Conservation (phyloP, 1,140 invertebrate species). For the Drosophila eugracilis region DNA sequence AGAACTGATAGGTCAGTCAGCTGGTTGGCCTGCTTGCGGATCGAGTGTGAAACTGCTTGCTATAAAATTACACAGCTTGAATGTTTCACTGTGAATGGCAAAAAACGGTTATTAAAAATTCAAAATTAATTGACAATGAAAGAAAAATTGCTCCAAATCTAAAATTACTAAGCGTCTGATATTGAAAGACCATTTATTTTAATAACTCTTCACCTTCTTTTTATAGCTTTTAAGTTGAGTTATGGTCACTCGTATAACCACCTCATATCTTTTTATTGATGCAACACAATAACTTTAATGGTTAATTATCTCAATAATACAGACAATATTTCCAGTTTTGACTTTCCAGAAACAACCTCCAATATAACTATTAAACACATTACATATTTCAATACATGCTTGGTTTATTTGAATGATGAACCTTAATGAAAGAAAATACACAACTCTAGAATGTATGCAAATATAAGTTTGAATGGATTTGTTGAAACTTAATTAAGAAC, state of each 20-base stretch:
- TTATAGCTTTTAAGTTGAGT: too few species aligned
- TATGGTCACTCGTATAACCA: too few species aligned
- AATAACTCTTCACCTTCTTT: too few species aligned
- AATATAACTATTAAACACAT: background rate
- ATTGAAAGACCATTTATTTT: too few species aligned
- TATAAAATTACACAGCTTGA: background rate
- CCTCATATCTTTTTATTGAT: too few species aligned
- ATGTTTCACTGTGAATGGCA: background rate
- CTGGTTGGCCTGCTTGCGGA: slow-evolving; percentile 1
- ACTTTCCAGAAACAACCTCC: background rate
- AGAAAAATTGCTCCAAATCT: too few species aligned
- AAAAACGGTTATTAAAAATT: too few species aligned
- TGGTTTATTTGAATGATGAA: slow-evolving; percentile 47
- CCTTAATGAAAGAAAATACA: slow-evolving; percentile 12
- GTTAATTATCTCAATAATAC: too few species aligned
- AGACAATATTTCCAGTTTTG: too few species aligned
- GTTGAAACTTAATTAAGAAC: slow-evolving; percentile 1
- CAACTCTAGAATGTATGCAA: slow-evolving; percentile 1
- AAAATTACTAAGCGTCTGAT: too few species aligned
- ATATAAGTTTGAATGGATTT: slow-evolving; percentile 1
- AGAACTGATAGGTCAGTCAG: slow-evolving; percentile 9
- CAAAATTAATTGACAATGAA: too few species aligned
- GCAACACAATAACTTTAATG: too few species aligned
- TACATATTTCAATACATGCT: slow-evolving; percentile 32
- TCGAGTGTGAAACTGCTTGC: background rate